Conservation (phyloP, 2,113 vertebrate genomes). For the Madoqua kirkii region DNA sequence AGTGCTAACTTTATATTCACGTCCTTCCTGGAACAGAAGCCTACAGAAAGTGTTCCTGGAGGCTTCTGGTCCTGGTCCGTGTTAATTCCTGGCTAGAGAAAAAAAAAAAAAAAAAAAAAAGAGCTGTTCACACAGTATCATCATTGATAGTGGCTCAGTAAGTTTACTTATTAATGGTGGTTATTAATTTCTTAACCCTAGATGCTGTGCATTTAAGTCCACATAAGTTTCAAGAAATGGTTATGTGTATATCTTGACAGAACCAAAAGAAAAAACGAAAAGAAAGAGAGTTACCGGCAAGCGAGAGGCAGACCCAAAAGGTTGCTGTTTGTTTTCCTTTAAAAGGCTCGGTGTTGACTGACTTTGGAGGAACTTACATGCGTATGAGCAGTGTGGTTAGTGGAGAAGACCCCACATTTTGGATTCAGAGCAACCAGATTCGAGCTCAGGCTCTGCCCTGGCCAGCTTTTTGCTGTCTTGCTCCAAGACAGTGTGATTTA, state of each 20-base stretch:
- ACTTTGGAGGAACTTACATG: too few relatives aligned
- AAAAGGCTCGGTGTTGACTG: not conserved
- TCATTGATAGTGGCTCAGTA: too few relatives aligned
- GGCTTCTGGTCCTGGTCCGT: not conserved
- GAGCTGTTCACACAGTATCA: not conserved
- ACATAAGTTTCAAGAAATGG: not conserved
- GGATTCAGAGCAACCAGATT: rapidly evolving
- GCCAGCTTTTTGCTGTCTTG: rapidly evolving
- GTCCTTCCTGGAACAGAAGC: not conserved
- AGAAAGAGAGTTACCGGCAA: not conserved
- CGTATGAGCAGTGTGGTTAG: rapidly evolving
- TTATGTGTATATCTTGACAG: too few relatives aligned
- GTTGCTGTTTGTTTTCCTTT: not conserved
- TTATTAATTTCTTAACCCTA: not conserved
- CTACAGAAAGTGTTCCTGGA: too few relatives aligned
- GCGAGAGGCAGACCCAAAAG: not conserved
- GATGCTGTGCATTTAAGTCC: not conserved
- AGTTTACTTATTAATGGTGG: not conserved
- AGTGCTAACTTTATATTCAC: not conserved
- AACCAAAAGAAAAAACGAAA: not conserved
- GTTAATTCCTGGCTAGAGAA: not conserved
- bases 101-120: too few relatives aligned
- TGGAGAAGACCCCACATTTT: not conserved
- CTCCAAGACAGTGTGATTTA: not conserved
- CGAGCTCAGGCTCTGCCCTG: rapidly evolving